Conservation (phyloP, 2,888 invertebrate genomes). For the Volucella inflata region DNA sequence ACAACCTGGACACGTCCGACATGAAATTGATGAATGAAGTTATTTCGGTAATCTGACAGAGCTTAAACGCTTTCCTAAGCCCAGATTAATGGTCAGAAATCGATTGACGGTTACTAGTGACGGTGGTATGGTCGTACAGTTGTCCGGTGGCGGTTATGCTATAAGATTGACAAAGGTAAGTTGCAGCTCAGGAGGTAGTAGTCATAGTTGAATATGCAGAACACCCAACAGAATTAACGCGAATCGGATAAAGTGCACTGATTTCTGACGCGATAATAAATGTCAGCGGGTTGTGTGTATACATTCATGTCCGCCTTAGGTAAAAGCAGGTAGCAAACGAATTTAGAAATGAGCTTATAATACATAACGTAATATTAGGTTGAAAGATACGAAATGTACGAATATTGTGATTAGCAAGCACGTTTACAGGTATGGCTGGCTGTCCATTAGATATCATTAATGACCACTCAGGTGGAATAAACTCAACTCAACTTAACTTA, state of each 20-base stretch:
- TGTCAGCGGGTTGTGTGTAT: background rate
- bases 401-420: conserved; percentile 29
- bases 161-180: conserved; percentile 39
- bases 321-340: conserved; percentile 7
- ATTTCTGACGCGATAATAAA: conserved; percentile 50
- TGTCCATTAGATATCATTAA: conserved; percentile 28
- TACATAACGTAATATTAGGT: conserved; percentile 7
- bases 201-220: conserved; percentile 61
- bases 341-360: conserved; percentile 50
- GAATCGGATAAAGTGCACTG: conserved; percentile 66
- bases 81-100: conserved; percentile 33
- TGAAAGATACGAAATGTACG: background rate
- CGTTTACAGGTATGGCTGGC: conserved; percentile 19
- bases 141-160: conserved; percentile 8
- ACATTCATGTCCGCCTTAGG: background rate
- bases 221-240: conserved; percentile 66
- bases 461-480: conserved; percentile 18
- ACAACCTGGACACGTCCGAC: conserved; percentile 64
- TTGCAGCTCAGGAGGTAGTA: conserved; percentile 2
- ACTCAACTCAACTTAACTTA: conserved; percentile 12
- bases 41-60: conserved; percentile 70
- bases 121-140: background rate
- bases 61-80: conserved; percentile 53
- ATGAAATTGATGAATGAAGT: conserved; percentile 73
- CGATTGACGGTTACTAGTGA: conserved; percentile 1